Evolutionary conservation across 2,888 invertebrate genomes (phyloP), one percentile per base, ranked within the genome.

Genomic region (Napeogenes inachia): DNA sequence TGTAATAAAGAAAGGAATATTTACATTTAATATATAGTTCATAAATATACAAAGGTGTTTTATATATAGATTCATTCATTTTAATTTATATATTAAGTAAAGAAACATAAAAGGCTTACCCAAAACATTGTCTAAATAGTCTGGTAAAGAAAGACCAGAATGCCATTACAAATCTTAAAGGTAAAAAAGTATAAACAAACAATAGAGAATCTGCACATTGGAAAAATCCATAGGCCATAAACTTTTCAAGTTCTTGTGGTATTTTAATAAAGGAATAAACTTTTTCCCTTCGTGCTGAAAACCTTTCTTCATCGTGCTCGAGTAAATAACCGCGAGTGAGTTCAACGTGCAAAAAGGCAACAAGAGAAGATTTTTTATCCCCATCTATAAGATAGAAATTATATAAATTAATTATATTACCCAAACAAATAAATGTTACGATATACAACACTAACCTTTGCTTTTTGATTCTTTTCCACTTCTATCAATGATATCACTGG

Each of bases 161-260:
- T 55, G 98, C 98, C 84, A 99, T 92, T 45, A 96, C 78, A 81
- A 99, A 97, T 71, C 99, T 92, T 66, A 99, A 87, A 13, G 99
- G 99, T 72, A 99, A 92, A 91, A 99, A 98, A 60, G 99, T 99
- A 85, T 99, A 99, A 61, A 99, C 95, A 91, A 98, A 99, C 60
- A 99, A 92, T 85, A 99, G 97, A 30, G 99, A 98, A 88, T 99
- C 99, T 38, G 97, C 95, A 89, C 99, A 99, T 86, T 97, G 97
- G 85, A 98, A 95, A 76, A 98, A 97, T 45, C 98, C 98, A 89
- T 97, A 98, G 0, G 93, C 93, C 94, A 98, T 96, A 77, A 98
- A 98, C 75, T 96, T 95, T 78, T 97, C 97, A 47, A 97, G 92
- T 87, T 99, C 97, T 73, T 95, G 92, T 2, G 99, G 98, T 79